phyloP scores from a whole-genome alignment of 2,797 vertebrate genomes.

The Pogoniulus pusillus region DNA sequence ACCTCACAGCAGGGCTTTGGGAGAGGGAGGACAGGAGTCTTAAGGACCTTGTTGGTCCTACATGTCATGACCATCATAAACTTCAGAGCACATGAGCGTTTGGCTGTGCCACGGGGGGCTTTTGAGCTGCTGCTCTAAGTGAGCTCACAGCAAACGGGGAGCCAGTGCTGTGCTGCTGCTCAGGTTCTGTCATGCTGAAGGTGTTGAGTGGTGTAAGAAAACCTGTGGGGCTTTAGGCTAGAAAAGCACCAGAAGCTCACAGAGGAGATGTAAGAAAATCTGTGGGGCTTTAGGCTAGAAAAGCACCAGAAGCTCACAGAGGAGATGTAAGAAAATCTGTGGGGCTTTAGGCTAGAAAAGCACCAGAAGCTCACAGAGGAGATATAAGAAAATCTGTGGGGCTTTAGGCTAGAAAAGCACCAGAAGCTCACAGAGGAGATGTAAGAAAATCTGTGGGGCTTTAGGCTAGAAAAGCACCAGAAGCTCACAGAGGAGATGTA shows the following conservation, averaged over 20 bases:
- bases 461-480: too few species aligned
- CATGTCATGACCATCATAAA: neutral
- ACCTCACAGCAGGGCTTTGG: neutral
- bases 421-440: neutral
- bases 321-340: too few species aligned
- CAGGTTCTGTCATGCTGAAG: neutral
- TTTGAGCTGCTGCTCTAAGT: neutral
- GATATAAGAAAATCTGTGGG: neutral
- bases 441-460: too few species aligned
- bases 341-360: too few species aligned
- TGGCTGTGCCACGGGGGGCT: neutral
- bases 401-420: neutral
- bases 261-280: too few species aligned
- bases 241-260: neutral
- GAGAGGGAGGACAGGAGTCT: neutral
- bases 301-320: too few species aligned
- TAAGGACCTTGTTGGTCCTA: neutral
- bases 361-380: too few species aligned
- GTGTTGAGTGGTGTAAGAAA: neutral
- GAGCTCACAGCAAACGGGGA: neutral
- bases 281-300: too few species aligned
- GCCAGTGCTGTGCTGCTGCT: accelerated
- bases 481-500: too few species aligned
- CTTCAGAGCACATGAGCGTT: neutral
- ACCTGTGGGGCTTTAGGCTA: neutral